Percentiles rank a stretch among this genome's conserved stretches.
These are phyloP conservation scores for Tapera naevia DNA, from an alignment of 2,797 vertebrate species.

Conservation along the genomic window DNA sequence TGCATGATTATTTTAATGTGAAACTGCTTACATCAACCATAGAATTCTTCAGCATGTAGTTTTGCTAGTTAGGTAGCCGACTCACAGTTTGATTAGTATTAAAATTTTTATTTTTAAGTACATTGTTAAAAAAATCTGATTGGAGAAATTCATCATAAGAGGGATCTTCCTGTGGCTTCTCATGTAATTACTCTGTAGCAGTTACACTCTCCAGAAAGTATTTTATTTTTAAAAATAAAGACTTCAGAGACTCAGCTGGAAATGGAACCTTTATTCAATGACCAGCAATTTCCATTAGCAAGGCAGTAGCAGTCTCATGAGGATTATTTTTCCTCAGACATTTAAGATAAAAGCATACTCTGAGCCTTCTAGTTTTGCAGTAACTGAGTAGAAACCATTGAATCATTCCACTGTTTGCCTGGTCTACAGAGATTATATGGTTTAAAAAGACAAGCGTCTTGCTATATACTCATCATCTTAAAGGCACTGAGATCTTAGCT, in stretches of 20 bases:
- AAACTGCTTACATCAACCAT: not conserved
- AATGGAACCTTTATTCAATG: not conserved
- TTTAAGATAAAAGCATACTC: not conserved
- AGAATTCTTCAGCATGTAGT: not conserved
- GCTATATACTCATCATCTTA: not conserved
- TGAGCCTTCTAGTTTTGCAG: not conserved
- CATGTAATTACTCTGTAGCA: not conserved
- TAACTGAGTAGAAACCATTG: not conserved
- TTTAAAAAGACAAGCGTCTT: not conserved
- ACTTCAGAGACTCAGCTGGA: not conserved
- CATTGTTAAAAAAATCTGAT: not conserved
- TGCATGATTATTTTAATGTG: not conserved
- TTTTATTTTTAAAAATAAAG: not conserved
- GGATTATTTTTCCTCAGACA: not conserved
- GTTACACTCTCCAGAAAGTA: not conserved
- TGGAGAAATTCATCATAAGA: not conserved
- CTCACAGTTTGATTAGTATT: not conserved
- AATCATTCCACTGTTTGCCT: not conserved
- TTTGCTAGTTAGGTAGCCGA: not conserved
- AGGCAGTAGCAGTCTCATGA: not conserved
- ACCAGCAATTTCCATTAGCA: not conserved
- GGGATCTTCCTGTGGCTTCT: not conserved
- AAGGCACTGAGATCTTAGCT: not conserved
- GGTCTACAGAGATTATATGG: not conserved
- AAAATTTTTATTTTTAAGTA: not conserved